These are phyloP conservation scores for Chromoteleia sp. DNA, from an alignment of 2,888 invertebrate genomes.

Conservation along the genomic window DNA sequence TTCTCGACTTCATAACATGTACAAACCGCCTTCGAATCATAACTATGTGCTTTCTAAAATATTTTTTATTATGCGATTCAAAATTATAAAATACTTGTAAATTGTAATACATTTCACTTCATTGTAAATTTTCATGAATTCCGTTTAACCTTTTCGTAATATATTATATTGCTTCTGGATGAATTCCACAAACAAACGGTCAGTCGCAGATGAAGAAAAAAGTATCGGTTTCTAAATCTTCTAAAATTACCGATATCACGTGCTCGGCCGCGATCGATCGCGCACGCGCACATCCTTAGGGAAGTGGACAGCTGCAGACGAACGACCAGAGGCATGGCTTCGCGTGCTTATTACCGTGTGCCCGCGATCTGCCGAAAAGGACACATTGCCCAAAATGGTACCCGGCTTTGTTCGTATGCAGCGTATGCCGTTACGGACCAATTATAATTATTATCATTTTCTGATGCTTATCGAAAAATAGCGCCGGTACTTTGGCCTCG, in stretches of 20 bases:
- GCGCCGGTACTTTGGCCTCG: conserved; percentile 16
- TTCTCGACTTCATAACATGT: too few relatives aligned
- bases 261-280: conserved; percentile 67
- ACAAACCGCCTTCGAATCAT: too few relatives aligned
- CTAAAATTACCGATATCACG: conserved; percentile 61
- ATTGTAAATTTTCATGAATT: background rate
- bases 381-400: conserved; percentile 28
- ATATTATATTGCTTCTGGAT: too few relatives aligned
- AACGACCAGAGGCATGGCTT: conserved; percentile 36
- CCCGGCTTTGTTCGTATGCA: conserved; percentile 19
- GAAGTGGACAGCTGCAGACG: conserved; percentile 64
- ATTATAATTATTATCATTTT: conserved; percentile 43
- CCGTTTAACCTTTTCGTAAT: too few relatives aligned
- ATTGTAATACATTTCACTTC: too few relatives aligned
- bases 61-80: too few relatives aligned
- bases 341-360: conserved; percentile 58
- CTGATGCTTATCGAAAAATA: conserved; percentile 27
- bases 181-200: conserved; percentile 2
- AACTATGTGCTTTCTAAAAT: too few relatives aligned
- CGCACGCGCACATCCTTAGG: conserved; percentile 61
- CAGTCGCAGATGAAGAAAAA: background rate
- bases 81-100: too few relatives aligned
- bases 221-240: conserved; percentile 34
- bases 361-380: conserved; percentile 46
- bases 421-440: conserved; percentile 38